Percentiles rank a stretch among this genome's conserved stretches.
Conservation (phyloP, 37 sponge, comb jelly and placozoan genomes). For the Petrosia ficiformis region DNA sequence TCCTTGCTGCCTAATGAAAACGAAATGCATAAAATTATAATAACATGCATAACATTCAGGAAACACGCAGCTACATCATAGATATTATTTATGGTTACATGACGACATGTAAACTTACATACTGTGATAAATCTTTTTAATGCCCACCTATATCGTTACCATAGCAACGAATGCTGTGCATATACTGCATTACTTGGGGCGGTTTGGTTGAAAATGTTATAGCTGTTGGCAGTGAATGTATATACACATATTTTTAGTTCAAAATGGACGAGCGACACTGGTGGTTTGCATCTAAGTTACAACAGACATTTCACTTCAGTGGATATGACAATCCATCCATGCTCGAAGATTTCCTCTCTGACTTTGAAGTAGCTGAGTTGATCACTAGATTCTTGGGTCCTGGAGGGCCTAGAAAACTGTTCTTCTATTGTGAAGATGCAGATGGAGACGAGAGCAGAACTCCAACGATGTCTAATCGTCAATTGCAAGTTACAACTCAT, state of each 20-base stretch:
- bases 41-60: no score
- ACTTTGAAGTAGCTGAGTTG: constrained; percentile 70
- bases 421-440: constrained; percentile 78
- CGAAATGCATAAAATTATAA: no score
- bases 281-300: constrained; percentile 98
- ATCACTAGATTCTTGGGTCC: constrained; percentile 79
- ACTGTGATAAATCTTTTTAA: no score
- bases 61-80: no score
- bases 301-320: constrained; percentile 89
- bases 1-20: background rate
- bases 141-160: no score
- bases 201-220: no score
- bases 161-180: no score
- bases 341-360: constrained; percentile 88
- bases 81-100: no score
- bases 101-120: no score
- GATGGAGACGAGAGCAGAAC: background rate
- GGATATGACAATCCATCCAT: constrained; percentile 90
- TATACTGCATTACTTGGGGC: no score
- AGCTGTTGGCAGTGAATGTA: no score
- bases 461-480: constrained; percentile 22
- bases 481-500: constrained; percentile 35
- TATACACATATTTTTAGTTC: no score
- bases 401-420: constrained; percentile 67
- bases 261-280: constrained; percentile 89